Base-by-base conservation (phyloP, 2,113 vertebrate genomes). In the Ondatra zibethicus region DNA sequence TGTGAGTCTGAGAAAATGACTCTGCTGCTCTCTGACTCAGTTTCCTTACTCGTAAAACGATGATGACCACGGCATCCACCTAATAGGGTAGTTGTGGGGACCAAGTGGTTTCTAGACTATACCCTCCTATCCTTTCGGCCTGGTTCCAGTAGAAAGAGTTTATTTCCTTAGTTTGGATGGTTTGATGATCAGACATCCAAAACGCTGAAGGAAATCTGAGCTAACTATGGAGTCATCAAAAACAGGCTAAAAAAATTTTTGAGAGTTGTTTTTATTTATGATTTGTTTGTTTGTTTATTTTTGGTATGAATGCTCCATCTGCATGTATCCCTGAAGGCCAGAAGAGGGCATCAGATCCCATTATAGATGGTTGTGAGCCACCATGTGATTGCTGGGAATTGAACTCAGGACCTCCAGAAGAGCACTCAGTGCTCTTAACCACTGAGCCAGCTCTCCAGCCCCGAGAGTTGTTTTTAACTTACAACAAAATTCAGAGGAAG, bases 31-130 rank as follows among this genome's bases (percentile, higher is more conserved):
- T 96, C 75, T 94, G 82, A 78, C 58, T 94, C 42, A 1, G 77
- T 94, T 77, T 96, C 42, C 31, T 94, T 75, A 78, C 31, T 76
- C 73, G 25, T 65, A 90, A 84, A 93, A 63, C 11, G 7, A 81
- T 9, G 75, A 52, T 80, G 89, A 47, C 31, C 72, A n/a, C 16
- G 12, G 42, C 10, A 27, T n/a, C 58, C 29, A n/a, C 61, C 42
- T 50, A 14, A 19, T 11, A n/a, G 42, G 12, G 42, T 36, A 25
- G 16, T 65, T 65, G 58, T 33, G 12, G 63, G 33, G 33, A 66
- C 61, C 36, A 66, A 80, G 13, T 66, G 33, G 31, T 47, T 33
- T 11, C 42, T 52, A 91, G 47, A 80, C 45, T 7, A 66, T 65
- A 36, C 21, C 11, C 31, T 36, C 29, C 21, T 8, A 50, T 65